phyloP scores from a whole-genome alignment of 2,888 invertebrate species.

The Polyommatus icarus region DNA sequence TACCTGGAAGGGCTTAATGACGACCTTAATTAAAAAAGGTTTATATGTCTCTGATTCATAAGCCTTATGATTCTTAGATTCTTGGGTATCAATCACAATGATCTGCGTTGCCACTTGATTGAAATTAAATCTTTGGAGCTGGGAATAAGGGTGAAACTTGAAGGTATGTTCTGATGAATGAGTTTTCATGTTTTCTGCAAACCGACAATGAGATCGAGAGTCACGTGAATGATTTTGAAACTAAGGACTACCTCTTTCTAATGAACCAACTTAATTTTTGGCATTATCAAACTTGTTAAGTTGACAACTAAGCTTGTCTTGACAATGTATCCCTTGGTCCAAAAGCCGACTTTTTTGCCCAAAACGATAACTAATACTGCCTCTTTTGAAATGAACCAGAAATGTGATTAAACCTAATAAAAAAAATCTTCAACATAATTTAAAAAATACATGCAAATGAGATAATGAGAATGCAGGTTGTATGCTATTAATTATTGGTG shows the following conservation, averaged over 20 bases:
- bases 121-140: not conserved
- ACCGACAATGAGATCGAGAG: not conserved
- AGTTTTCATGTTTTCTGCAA: not conserved
- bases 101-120: not conserved
- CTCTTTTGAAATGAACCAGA: too few relatives aligned
- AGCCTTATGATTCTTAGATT: slow-evolving; percentile 20
- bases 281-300: too few relatives aligned
- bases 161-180: not conserved
- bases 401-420: too few relatives aligned
- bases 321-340: too few relatives aligned
- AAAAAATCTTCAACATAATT: too few relatives aligned
- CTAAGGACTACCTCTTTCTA: not conserved
- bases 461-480: too few relatives aligned
- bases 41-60: slow-evolving; percentile 23
- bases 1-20: slow-evolving; percentile 19
- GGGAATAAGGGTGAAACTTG: not conserved
- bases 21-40: slow-evolving; percentile 10
- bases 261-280: too few relatives aligned
- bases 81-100: slow-evolving; percentile 12
- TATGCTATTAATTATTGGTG: too few relatives aligned
- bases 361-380: too few relatives aligned
- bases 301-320: too few relatives aligned
- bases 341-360: too few relatives aligned
- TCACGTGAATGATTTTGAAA: not conserved
- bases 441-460: too few relatives aligned